Percentiles rank a stretch among this genome's conserved stretches.
These are phyloP conservation scores for Ophion costatus DNA, from an alignment of 2,888 invertebrate genomes.

Conservation along the genomic window DNA sequence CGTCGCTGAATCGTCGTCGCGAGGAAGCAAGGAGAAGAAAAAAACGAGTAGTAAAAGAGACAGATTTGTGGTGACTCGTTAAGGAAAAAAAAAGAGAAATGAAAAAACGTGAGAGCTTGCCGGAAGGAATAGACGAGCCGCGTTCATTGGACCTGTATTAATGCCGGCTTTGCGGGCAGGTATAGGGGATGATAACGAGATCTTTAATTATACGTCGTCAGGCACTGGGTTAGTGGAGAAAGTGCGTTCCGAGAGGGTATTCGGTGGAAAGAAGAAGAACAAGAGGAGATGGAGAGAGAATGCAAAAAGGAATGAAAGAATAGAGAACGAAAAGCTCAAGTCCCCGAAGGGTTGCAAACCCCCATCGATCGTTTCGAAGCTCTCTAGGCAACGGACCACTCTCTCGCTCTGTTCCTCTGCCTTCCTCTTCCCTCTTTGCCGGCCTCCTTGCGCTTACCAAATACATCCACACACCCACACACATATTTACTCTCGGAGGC, in stretches of 20 bases:
- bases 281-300: background rate
- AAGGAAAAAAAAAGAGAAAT: background rate
- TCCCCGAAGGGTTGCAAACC: slow-evolving; percentile 71
- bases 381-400: slow-evolving; percentile 67
- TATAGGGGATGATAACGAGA: slow-evolving; percentile 44
- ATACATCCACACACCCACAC: slow-evolving; percentile 5
- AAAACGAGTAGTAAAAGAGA: background rate
- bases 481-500: slow-evolving; percentile 16
- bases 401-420: slow-evolving; percentile 62
- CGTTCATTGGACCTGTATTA: no score
- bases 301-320: slow-evolving; percentile 25
- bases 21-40: background rate
- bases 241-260: slow-evolving; percentile 37
- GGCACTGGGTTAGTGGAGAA: slow-evolving; percentile 14
- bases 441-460: background rate
- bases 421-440: slow-evolving; percentile 3
- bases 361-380: slow-evolving; percentile 76
- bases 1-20: background rate
- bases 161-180: background rate
- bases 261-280: slow-evolving; percentile 8
- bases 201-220: slow-evolving; percentile 48
- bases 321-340: slow-evolving; percentile 29
- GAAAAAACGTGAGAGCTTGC: background rate
- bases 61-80: slow-evolving; percentile 20
- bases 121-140: background rate